phyloP scores from a whole-genome alignment of 2,797 vertebrate species.

The Helicolenus hilgendorfi region DNA sequence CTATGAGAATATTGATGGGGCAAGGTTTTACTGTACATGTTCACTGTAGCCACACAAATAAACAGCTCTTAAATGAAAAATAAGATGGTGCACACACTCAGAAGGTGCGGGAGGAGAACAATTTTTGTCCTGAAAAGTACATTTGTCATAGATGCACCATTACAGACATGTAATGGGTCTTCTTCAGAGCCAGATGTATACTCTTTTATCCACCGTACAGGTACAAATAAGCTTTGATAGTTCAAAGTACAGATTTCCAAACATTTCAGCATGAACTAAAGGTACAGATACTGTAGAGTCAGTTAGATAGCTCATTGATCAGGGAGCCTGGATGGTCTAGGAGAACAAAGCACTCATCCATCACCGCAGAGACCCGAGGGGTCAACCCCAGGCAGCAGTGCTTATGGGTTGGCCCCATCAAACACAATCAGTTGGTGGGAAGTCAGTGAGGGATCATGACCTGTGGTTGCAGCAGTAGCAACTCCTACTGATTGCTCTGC shows the following conservation, averaged over 20 bases:
- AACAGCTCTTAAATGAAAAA: neutral
- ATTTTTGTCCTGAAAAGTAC: neutral
- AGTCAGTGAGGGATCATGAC: neutral
- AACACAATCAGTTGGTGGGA: neutral
- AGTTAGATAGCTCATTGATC: conserved; percentile 3
- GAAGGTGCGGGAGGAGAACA: neutral
- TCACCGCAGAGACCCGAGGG: conserved; percentile 6
- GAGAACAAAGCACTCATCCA: conserved; percentile 8
- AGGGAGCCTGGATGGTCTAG: neutral
- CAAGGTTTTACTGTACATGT: neutral
- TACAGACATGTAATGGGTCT: conserved; percentile 1
- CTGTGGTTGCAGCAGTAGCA: neutral
- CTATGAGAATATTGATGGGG: neutral
- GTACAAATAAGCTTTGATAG: conserved; percentile 32
- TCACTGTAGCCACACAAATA: neutral
- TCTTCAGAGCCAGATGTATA: neutral
- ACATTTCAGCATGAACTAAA: conserved; percentile 1
- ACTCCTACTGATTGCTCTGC: neutral
- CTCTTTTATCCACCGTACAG: conserved; percentile 9
- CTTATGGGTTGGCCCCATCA: conserved; percentile 2
- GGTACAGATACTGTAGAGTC: neutral
- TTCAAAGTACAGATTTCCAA: conserved; percentile 9
- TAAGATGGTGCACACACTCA: neutral
- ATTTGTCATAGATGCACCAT: conserved; percentile 17
- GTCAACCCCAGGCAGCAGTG: neutral